These are phyloP conservation scores for Abramis brama DNA, from an alignment of 2,113 vertebrate genomes.

Conservation along the genomic window DNA sequence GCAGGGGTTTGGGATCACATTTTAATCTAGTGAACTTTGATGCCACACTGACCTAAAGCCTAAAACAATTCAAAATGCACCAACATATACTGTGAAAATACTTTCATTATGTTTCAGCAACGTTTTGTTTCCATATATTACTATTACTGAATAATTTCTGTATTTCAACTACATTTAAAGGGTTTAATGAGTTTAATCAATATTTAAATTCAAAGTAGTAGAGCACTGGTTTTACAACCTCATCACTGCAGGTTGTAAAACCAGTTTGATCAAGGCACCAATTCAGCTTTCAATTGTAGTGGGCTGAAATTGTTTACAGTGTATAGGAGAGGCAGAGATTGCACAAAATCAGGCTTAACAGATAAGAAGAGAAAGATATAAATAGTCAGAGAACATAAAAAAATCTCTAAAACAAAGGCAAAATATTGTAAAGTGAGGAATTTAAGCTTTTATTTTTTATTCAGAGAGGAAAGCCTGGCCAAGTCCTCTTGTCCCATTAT, in stretches of 20 bases:
- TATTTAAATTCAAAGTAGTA: neutral
- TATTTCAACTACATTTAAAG: neutral
- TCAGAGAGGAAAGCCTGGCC: neutral
- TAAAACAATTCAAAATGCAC: too few relatives aligned
- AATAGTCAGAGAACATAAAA: neutral
- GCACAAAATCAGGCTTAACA: neutral
- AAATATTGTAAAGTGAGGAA: neutral
- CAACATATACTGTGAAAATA: neutral
- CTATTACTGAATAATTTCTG: too few relatives aligned
- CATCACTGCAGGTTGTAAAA: neutral
- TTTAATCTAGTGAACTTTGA: too few relatives aligned
- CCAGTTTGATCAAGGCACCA: neutral
- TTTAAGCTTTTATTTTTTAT: neutral
- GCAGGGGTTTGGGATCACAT: too few relatives aligned
- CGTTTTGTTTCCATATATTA: too few relatives aligned
- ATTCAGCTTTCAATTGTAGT: neutral
- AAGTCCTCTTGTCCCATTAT: conserved; percentile 1
- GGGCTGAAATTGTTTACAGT: neutral
- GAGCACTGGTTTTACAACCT: too few relatives aligned
- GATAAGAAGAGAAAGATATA: neutral
- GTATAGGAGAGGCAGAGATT: neutral
- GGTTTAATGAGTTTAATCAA: neutral
- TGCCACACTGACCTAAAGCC: too few relatives aligned
- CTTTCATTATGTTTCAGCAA: neutral
- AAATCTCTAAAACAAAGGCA: neutral